phyloP scores from a whole-genome alignment of 2,888 invertebrate species.

The Saturnia japonica region DNA sequence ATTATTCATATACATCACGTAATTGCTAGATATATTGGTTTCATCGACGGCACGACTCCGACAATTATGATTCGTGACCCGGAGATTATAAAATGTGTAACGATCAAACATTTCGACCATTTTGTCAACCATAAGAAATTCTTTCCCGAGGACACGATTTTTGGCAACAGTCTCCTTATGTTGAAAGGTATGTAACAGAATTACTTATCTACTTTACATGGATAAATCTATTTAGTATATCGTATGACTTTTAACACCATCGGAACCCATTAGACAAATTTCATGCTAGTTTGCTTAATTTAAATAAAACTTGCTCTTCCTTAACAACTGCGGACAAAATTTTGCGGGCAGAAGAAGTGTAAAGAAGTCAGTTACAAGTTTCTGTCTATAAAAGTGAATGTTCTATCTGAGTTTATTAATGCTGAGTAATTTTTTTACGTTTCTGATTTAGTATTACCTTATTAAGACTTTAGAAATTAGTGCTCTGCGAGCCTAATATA shows the following conservation, averaged over 20 bases:
- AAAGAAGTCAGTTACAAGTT: too few species aligned
- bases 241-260: background rate
- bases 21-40: slow-evolving; percentile 66
- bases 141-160: slow-evolving; percentile 64
- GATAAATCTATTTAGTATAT: too few species aligned
- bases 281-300: background rate
- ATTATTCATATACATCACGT: too few species aligned
- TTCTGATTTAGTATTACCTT: too few species aligned
- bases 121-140: slow-evolving; percentile 74
- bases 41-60: slow-evolving; percentile 65
- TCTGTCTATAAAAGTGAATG: too few species aligned
- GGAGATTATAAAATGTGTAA: slow-evolving; percentile 76
- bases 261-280: background rate
- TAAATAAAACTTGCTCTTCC: background rate
- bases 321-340: background rate
- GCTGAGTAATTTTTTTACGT: too few species aligned
- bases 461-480: too few species aligned
- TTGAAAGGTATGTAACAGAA: slow-evolving; percentile 54
- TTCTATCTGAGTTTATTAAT: too few species aligned
- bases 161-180: slow-evolving; percentile 58
- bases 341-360: background rate
- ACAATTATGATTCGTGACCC: slow-evolving; percentile 74
- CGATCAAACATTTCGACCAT: slow-evolving; percentile 82
- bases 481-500: too few species aligned
- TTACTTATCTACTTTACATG: too few species aligned